These are phyloP conservation scores for Muscidifurax raptorellus DNA, from an alignment of 1,140 invertebrate species.

Conservation along the genomic window DNA sequence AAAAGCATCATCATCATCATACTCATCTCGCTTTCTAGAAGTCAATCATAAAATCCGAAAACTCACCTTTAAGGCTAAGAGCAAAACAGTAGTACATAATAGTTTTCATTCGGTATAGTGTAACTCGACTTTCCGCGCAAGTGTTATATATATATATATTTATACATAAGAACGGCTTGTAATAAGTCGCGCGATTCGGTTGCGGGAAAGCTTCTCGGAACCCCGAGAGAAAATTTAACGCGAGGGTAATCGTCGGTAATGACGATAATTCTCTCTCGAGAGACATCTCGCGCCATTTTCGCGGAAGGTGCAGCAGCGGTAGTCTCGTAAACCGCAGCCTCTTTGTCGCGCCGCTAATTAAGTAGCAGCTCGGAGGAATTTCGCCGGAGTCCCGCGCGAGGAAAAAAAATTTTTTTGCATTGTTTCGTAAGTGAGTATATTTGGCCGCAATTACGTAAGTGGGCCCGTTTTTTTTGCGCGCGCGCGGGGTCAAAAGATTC, in stretches of 20 bases:
- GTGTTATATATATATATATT: too few relatives aligned
- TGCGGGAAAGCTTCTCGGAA: neutral
- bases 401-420: neutral
- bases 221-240: neutral
- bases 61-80: neutral
- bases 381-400: neutral
- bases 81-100: too few relatives aligned
- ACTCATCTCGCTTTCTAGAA: neutral
- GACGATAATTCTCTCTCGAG: neutral
- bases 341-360: constrained; percentile 17
- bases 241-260: neutral
- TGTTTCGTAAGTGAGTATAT: neutral
- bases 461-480: too few relatives aligned
- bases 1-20: neutral
- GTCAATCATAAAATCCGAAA: neutral
- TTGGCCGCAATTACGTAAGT: too few relatives aligned
- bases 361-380: neutral
- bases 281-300: neutral
- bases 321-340: constrained; percentile 1
- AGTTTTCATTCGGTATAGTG: too few relatives aligned
- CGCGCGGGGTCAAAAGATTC: too few relatives aligned
- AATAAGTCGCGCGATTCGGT: neutral
- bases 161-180: too few relatives aligned
- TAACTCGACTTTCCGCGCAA: too few relatives aligned
- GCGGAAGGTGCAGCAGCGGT: neutral